These are phyloP conservation scores for Galeopterus variegatus DNA, from an alignment of 2,113 vertebrate species.

Conservation along the genomic window DNA sequence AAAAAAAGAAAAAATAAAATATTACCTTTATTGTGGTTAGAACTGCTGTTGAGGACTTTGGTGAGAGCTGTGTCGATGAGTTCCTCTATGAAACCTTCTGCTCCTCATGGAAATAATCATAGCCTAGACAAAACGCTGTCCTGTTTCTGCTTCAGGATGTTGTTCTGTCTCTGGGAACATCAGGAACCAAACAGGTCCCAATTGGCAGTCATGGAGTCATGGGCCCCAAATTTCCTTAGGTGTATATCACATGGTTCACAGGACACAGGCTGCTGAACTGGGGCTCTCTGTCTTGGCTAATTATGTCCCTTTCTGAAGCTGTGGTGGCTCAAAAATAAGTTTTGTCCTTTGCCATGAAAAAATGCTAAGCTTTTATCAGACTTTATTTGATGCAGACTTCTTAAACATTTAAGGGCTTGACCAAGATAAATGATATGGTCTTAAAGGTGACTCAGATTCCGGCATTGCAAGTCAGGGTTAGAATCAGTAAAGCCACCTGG, in stretches of 20 bases:
- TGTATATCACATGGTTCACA: not conserved
- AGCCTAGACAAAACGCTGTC: not conserved
- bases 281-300: not conserved
- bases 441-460: not conserved
- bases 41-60: rapidly evolving
- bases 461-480: not conserved
- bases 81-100: not conserved
- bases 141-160: not conserved
- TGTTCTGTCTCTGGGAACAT: not conserved
- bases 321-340: not conserved
- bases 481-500: not conserved
- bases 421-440: not conserved
- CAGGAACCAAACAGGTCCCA: not conserved
- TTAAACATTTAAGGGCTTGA: not conserved
- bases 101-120: not conserved
- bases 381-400: not conserved
- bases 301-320: not conserved
- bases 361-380: not conserved
- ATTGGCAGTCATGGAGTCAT: rapidly evolving
- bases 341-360: not conserved
- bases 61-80: rapidly evolving
- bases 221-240: not conserved
- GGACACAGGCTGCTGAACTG: rapidly evolving
- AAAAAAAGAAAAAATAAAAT: too few species aligned
- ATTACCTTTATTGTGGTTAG: not conserved